Percentiles rank a stretch among this genome's conserved stretches.
These are phyloP conservation scores for Apamea anceps DNA, from an alignment of 2,888 invertebrate species.

Conservation along the genomic window DNA sequence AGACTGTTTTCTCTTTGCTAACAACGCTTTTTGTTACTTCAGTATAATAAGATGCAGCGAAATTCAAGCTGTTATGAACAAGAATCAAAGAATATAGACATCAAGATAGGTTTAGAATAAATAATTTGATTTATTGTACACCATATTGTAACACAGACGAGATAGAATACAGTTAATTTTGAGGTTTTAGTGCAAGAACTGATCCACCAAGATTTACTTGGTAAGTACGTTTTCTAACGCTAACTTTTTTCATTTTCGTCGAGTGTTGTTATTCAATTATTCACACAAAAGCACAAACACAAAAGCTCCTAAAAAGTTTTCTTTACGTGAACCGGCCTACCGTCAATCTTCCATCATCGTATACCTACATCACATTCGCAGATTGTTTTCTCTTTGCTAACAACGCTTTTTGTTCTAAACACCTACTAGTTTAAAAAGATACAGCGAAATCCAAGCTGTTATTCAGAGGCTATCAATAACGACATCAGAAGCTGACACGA, in stretches of 20 bases:
- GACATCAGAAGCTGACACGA: not conserved
- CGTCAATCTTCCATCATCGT: not conserved
- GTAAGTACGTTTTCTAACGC: not conserved
- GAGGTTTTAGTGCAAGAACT: not conserved
- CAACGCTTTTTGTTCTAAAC: not conserved
- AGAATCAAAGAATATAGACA: too few species aligned
- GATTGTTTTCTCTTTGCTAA: not conserved
- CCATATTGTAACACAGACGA: too few species aligned
- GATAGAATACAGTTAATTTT: not conserved
- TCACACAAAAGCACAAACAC: not conserved
- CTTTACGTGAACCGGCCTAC: not conserved
- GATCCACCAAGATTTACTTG: not conserved
- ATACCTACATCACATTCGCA: not conserved
- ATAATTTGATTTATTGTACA: not conserved
- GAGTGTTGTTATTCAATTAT: not conserved
- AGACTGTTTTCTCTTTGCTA: not conserved
- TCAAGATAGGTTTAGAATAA: too few species aligned
- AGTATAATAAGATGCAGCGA: not conserved
- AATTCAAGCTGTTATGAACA: not conserved
- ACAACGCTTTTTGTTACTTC: not conserved
- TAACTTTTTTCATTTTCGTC: not conserved
- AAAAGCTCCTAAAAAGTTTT: not conserved
- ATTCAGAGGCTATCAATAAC: not conserved
- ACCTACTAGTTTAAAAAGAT: not conserved
- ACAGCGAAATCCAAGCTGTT: not conserved